These are phyloP conservation scores for Stomatorhinus ivindoensis DNA, from an alignment of 2,113 vertebrate species.

Conservation along the genomic window DNA sequence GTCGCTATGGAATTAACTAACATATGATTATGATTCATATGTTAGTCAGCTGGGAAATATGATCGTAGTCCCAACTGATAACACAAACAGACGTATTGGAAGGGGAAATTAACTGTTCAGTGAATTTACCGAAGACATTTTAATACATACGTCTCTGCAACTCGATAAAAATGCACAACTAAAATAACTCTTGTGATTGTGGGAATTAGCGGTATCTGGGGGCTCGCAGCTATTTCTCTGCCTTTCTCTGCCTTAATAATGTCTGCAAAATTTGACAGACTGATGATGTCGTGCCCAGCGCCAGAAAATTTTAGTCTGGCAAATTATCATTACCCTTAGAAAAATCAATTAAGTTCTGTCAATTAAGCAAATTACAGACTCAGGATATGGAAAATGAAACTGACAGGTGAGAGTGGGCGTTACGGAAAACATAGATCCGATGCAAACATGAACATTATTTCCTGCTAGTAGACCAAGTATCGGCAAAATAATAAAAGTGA, in stretches of 20 bases:
- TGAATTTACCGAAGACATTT: neutral
- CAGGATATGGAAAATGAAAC: neutral
- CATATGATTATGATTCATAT: too few species aligned
- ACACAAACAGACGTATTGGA: neutral
- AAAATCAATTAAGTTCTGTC: neutral
- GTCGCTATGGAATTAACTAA: too few species aligned
- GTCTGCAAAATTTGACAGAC: neutral
- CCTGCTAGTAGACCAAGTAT: neutral
- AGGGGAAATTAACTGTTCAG: neutral
- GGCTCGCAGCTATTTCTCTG: neutral
- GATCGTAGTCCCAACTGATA: neutral
- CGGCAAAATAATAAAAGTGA: neutral
- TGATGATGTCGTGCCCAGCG: neutral
- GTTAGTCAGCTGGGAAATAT: neutral
- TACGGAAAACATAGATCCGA: neutral
- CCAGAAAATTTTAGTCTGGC: neutral
- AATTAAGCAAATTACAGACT: neutral
- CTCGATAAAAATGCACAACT: neutral
- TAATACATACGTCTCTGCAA: neutral
- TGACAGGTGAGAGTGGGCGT: neutral
- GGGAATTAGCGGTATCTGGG: slow-evolving; percentile 1
- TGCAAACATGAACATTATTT: neutral
- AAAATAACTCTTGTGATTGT: neutral
- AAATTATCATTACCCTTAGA: neutral
- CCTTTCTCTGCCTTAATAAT: neutral